Evolutionary conservation across 92 coral and sea anemone genomes (phyloP).

Genomic region (Virgularia gustaviana): DNA sequence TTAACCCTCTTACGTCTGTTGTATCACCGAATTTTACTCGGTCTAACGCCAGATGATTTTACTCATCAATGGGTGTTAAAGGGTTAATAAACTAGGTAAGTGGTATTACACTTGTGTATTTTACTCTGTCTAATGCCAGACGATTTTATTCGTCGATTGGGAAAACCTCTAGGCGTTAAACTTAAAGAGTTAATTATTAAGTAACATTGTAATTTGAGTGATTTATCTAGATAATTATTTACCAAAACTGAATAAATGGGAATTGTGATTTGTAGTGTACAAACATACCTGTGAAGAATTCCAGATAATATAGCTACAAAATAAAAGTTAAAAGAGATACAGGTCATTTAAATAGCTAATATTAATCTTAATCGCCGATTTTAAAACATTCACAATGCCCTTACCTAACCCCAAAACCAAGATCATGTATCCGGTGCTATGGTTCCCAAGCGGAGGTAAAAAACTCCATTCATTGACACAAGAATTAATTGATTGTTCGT

Average conservation of each 20-base stretch:
- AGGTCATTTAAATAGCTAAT: not conserved
- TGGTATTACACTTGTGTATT: no score
- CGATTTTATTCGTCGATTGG: no score
- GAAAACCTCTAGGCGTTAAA: no score
- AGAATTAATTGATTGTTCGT: no score
- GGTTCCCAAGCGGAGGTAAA: conserved; percentile 52
- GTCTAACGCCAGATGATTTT: no score
- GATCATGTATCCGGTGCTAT: conserved; percentile 61
- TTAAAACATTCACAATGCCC: not conserved
- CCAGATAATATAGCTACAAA: conserved; percentile 71
- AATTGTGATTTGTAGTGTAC: not conserved
- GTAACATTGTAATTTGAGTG: no score
- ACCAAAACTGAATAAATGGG: not conserved
- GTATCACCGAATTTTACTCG: no score
- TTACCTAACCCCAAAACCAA: conserved; percentile 63
- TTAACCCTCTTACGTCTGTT: no score
- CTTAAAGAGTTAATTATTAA: no score
- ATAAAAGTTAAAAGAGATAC: conserved; percentile 20
- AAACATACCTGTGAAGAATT: conserved; percentile 70
- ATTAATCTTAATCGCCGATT: not conserved
- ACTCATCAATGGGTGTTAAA: no score
- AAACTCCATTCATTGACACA: not conserved
- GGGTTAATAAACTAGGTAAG: no score
- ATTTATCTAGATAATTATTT: not conserved
- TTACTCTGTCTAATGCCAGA: no score